These are phyloP conservation scores for cattle (Bos taurus) DNA, from an alignment of 2,113 vertebrate genomes.

Conservation along the genomic window ARS-UCD2.0 NC_037329.1:17438001-17438500, in stretches of 20 bases:
- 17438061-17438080: slow-evolving; percentile 90
- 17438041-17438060: slow-evolving; percentile 95
- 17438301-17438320: not conserved
- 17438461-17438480: not conserved
- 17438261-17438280: not conserved
- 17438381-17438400: not conserved
- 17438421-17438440: not conserved
- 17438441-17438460: not conserved
- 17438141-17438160: slow-evolving; percentile 98
- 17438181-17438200: not conserved
- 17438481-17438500: not conserved
- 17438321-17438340: not conserved
- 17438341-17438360: not conserved
- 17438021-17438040: slow-evolving; percentile 94
- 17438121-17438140: slow-evolving; percentile 98
- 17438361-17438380: not conserved
- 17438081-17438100: slow-evolving; percentile 90
- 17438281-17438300: not conserved
- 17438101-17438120: slow-evolving; percentile 98
- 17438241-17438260: not conserved
- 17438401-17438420: not conserved
- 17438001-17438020: slow-evolving; percentile 97
- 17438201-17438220: not conserved
- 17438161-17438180: slow-evolving; percentile 91
- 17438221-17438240: not conserved